These are phyloP conservation scores for Sturnira hondurensis DNA, from an alignment of 2,113 vertebrate species.

Conservation along the genomic window DNA sequence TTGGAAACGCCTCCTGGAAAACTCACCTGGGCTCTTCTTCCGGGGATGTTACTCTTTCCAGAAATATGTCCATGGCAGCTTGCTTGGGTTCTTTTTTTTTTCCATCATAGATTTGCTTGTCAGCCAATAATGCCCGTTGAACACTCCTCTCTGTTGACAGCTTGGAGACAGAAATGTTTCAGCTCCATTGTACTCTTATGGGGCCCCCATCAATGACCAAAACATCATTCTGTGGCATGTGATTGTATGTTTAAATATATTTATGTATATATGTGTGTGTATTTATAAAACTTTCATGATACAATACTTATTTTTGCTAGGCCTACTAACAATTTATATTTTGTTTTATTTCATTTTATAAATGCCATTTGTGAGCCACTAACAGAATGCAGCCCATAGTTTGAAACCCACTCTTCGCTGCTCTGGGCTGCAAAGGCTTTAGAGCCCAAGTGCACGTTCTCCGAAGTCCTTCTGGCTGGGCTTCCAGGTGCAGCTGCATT, in stretches of 20 bases:
- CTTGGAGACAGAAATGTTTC: neutral
- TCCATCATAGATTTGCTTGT: neutral
- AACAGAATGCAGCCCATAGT: neutral
- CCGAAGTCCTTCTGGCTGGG: neutral
- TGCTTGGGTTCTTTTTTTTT: neutral
- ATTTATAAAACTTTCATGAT: neutral
- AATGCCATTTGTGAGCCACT: neutral
- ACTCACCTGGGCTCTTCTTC: neutral
- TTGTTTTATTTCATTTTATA: neutral
- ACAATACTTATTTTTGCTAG: neutral
- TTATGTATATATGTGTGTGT: neutral
- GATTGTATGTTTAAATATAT: neutral
- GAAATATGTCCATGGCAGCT: neutral
- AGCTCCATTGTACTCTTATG: neutral
- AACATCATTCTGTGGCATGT: neutral
- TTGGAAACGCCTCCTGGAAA: neutral
- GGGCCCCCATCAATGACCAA: neutral
- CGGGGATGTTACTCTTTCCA: neutral
- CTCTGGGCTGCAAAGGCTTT: neutral
- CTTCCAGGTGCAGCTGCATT: neutral
- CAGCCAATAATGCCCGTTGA: neutral
- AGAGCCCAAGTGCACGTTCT: neutral
- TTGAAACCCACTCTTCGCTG: neutral
- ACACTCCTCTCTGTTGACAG: neutral
- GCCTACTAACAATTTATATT: neutral